Evolutionary conservation across 2,113 vertebrate species (phyloP).

Genomic region (Todiramphus chloris): DNA sequence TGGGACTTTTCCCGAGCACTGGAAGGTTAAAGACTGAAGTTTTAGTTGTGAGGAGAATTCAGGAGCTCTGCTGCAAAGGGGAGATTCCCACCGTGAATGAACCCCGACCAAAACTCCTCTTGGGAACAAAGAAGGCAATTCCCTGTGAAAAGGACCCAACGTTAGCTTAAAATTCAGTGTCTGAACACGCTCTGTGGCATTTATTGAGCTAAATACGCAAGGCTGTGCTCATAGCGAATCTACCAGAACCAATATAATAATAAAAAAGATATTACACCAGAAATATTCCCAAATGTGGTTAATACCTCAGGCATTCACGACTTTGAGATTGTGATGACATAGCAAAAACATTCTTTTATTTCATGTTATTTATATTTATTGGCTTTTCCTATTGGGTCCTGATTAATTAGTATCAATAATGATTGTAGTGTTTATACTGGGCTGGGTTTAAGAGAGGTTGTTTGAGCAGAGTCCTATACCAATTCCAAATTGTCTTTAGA

Average conservation of each 20-base stretch:
- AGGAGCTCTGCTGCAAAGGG: not conserved
- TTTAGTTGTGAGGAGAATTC: not conserved
- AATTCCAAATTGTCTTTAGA: not conserved
- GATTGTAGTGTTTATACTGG: not conserved
- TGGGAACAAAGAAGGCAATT: not conserved
- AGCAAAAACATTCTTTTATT: not conserved
- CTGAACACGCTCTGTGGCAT: not conserved
- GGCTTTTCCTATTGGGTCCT: not conserved
- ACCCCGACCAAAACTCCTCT: rapidly evolving
- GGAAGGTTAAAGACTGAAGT: rapidly evolving
- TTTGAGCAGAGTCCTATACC: not conserved
- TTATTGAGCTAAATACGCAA: not conserved
- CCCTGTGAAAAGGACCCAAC: not conserved
- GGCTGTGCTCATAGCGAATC: not conserved
- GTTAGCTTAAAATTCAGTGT: not conserved
- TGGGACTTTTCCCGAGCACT: not conserved
- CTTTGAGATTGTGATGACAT: not conserved
- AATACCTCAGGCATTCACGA: not conserved
- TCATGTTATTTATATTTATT: not conserved
- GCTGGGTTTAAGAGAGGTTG: not conserved
- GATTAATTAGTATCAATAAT: not conserved
- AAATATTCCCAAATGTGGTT: not conserved
- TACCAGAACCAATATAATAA: too few relatives aligned
- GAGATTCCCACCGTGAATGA: not conserved
- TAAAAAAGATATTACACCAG: not conserved